Evolutionary conservation across 1,140 invertebrate genomes (phyloP), one percentile per base, ranked within the genome.

Genomic region (Phenacoccus solenopsis): DNA sequence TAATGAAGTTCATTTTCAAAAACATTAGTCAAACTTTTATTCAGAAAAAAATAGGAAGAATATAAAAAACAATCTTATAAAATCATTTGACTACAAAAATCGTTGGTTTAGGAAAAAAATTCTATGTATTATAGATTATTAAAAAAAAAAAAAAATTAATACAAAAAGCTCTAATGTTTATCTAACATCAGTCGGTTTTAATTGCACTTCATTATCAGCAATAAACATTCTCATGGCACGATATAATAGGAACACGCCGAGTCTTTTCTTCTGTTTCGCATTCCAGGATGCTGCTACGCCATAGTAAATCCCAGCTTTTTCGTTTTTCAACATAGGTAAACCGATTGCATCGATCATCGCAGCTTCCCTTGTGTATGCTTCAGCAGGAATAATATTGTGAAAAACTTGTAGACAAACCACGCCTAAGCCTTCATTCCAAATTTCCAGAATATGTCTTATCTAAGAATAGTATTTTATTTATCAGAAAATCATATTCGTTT

Each of bases 301-400:
- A 76, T 96, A 95, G 77, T 90, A 93, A 70, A 93, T 88, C 0
- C 95, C 94, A 49, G 77, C 76, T 76, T 90, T 90, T 16, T 86
- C 78, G 81, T 98, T 98, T 25, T 85, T 91, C 69, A 98, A 80
- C 75, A 89, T 88, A 1, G 82, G 75, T 12, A 91, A 72, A 74
- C 91, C 88, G 30, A 98, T 76, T 0, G 92, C 89, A 74, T 93
- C 90, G 21, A 98, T 94, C 84, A 98, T 98, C 22, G 89, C 85
- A 0, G 94, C 94, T 79, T 98, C 96, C 71, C 95, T 82, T 0
- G 92, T 95, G 74, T 90, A 93, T 1, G 96, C 94, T 80, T 98
- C 96, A 0, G 88, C 91, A 0, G 91, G 87, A 71, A 93, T 91
- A 1, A 90, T 86, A 79, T 94, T 95, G 75, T 94, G 91, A 78